Base-by-base conservation (phyloP, 2,113 vertebrate genomes). In the Planiliza haematocheilus region DNA sequence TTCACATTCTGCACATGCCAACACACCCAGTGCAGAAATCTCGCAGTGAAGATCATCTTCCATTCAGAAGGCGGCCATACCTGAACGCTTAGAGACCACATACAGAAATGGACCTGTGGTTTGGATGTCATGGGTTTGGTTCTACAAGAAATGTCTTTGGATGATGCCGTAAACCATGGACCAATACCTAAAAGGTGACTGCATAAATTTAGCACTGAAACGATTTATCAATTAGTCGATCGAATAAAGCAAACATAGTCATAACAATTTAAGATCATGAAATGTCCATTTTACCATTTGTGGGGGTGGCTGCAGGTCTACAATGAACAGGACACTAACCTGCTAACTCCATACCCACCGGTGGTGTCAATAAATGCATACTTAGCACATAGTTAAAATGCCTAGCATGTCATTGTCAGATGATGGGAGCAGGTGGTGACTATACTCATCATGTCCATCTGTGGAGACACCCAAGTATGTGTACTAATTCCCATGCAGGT, bases 31-130 rank as follows among this genome's bases (percentile, higher is more conserved):
- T 20, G 8, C 16, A 86, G 71, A 74, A 79, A 86, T 79, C 48
- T 86, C 70, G 56, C 77, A n/a, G 68, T 30, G 48, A 12, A 81
- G 88, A 87, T 89, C 90, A 50, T 83, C 83, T 91, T 87, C 79
- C 88, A 50, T 21, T 65, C n/a, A 34, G 59, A 1, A 1, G n/a
- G 24, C n/a, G 7, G 77, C 52, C 60, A 81, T 60, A 75, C 34
- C 61, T 73, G 69, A 82, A 55, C 13, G 12, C 72, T 82, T 48
- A 77, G 21, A 65, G 65, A 55, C 67, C 57, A 68, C 30, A 60
- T 24, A 57, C 64, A 56, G 24, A 84, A 73, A 75, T 65, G 65
- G 62, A 53, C 50, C n/a, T n/a, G 53, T 10, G 10, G 6, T n/a
- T 30, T 46, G 55, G 48, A 60, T 51, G 49, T 49, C 74, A 70